phyloP scores from a whole-genome alignment of 2,888 invertebrate genomes.

The Apodemia zela region DNA sequence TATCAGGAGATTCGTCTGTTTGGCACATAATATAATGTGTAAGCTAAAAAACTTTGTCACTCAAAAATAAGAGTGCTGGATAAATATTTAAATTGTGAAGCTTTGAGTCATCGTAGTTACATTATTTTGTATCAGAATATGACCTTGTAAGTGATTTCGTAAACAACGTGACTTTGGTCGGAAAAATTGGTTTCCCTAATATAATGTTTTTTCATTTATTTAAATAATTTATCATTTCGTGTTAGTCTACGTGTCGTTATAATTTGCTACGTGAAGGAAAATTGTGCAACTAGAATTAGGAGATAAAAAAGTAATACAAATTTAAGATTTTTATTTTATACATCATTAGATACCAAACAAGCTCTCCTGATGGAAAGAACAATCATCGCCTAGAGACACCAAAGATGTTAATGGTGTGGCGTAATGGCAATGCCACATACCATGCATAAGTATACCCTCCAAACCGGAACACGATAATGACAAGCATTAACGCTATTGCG shows the following conservation, averaged over 20 bases:
- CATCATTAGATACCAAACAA: too few relatives aligned
- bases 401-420: too few relatives aligned
- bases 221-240: slow-evolving; percentile 17
- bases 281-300: neutral
- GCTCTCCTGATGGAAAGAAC: too few relatives aligned
- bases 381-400: too few relatives aligned
- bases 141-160: slow-evolving; percentile 19
- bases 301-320: neutral
- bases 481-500: too few relatives aligned
- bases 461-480: too few relatives aligned
- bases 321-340: too few relatives aligned
- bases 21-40: neutral
- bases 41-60: neutral
- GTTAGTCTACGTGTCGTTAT: neutral
- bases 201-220: slow-evolving; percentile 15
- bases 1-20: too few relatives aligned
- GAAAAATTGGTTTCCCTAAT: slow-evolving; percentile 19
- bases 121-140: slow-evolving; percentile 17
- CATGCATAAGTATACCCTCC: too few relatives aligned
- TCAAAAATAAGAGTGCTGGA: slow-evolving; percentile 7
- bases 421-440: too few relatives aligned
- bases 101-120: slow-evolving; percentile 17
- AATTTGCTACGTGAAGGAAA: neutral
- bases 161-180: slow-evolving; percentile 21
- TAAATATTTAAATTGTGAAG: neutral